Percentiles rank a stretch among this genome's conserved stretches.
phyloP scores from a whole-genome alignment of 1,140 invertebrate genomes.

The Drosophila truncata region DNA sequence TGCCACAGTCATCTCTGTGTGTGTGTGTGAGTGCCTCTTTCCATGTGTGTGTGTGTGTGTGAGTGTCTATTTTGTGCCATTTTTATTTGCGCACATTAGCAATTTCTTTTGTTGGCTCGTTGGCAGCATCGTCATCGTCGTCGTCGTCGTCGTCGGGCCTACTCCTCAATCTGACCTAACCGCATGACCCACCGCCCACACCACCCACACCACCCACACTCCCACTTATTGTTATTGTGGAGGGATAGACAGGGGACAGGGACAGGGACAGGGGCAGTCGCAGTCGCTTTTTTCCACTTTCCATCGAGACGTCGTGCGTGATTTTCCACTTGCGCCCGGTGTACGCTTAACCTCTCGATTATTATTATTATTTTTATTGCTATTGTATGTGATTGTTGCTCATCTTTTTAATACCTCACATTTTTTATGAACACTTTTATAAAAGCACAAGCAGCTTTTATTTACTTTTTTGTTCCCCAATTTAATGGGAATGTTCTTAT shows the following conservation, averaged over 20 bases:
- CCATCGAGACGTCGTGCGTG: slow-evolving; percentile 48
- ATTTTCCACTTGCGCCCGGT: slow-evolving; percentile 58
- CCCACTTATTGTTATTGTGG: slow-evolving; percentile 27
- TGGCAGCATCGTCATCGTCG: slow-evolving; percentile 30
- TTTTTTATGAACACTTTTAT: slow-evolving; percentile 43
- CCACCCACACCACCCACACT: slow-evolving; percentile 10
- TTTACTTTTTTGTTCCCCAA: slow-evolving; percentile 54
- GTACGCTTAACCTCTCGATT: slow-evolving; percentile 19
- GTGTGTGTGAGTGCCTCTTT: not conserved
- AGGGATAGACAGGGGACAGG: not conserved
- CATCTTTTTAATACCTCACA: slow-evolving; percentile 46
- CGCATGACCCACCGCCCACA: slow-evolving; percentile 13
- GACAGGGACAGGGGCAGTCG: not conserved
- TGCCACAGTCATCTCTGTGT: slow-evolving; percentile 21
- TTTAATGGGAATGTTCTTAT: slow-evolving; percentile 65
- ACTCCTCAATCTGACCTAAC: slow-evolving; percentile 42
- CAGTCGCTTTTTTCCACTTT: slow-evolving; percentile 13
- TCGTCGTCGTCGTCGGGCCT: slow-evolving; percentile 16
- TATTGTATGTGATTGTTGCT: slow-evolving; percentile 65
- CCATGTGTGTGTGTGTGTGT: slow-evolving; percentile 17
- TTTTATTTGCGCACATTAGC: slow-evolving; percentile 79
- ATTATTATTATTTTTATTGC: slow-evolving; percentile 63
- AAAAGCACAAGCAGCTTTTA: slow-evolving; percentile 30
- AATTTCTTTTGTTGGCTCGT: slow-evolving; percentile 75
- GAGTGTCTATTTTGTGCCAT: slow-evolving; percentile 66